Conservation (phyloP, 2,888 invertebrate species). For the Pycnomerus fuliginosus region DNA sequence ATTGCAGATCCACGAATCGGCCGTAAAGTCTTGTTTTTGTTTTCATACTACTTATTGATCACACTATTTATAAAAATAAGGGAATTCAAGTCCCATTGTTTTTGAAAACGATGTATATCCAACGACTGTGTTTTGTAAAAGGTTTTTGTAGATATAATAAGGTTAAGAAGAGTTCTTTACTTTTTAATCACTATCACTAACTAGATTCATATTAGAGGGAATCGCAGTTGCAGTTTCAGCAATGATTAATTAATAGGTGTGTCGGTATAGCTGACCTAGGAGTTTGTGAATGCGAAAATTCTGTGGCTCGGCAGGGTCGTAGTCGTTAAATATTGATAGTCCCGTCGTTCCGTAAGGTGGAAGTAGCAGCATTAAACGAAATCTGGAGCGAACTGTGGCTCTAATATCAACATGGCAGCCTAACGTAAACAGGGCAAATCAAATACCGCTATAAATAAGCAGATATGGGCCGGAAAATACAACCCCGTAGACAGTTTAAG, state of each 20-base stretch:
- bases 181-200: too few species aligned
- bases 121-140: too few species aligned
- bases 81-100: too few species aligned
- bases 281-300: conserved; percentile 18
- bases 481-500: conserved; percentile 41
- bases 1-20: too few species aligned
- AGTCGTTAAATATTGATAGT: conserved; percentile 29
- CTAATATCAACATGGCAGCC: conserved; percentile 27
- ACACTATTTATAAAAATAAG: too few species aligned
- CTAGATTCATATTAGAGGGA: too few species aligned
- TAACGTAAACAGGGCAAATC: conserved; percentile 41
- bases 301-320: conserved; percentile 9
- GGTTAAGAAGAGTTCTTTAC: too few species aligned
- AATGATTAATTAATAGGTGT: conserved; percentile 25
- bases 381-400: conserved; percentile 26
- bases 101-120: too few species aligned
- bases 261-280: conserved; percentile 20
- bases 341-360: conserved; percentile 14
- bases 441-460: conserved; percentile 44
- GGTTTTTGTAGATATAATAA: too few species aligned
- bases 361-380: conserved; percentile 24
- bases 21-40: too few species aligned
- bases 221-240: conserved; percentile 3
- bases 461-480: conserved; percentile 47
- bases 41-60: too few species aligned